Conservation (phyloP, 2,888 invertebrate species). For the Leptopilina myrica region DNA sequence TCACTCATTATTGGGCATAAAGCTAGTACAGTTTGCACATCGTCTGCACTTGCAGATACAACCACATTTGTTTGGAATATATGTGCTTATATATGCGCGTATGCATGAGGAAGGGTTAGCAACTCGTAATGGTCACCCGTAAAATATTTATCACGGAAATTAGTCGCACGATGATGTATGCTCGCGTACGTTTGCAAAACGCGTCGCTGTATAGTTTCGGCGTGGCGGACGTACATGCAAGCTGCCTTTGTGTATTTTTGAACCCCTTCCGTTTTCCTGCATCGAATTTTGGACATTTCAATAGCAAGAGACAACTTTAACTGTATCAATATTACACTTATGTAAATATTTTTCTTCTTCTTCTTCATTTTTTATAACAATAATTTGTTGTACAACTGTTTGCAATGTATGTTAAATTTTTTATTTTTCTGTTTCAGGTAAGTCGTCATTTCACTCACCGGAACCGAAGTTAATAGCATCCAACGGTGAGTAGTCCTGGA, state of each 20-base stretch:
- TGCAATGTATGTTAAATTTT: not conserved
- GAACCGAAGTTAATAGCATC: conserved; percentile 35
- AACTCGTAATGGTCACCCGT: conserved; percentile 69
- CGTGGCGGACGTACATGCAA: conserved; percentile 36
- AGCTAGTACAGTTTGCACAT: conserved; percentile 34
- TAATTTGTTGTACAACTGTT: not conserved
- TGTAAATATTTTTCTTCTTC: not conserved
- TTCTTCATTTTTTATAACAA: not conserved
- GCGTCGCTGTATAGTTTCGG: conserved; percentile 25
- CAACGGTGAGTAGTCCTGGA: conserved; percentile 20
- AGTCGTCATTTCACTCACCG: conserved; percentile 37
- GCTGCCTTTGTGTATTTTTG: conserved; percentile 39
- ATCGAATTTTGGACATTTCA: conserved; percentile 12
- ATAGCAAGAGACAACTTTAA: not conserved
- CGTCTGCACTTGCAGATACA: conserved; percentile 19
- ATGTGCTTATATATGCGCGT: not conserved
- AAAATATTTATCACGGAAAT: conserved; percentile 73
- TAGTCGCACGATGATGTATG: conserved; percentile 71
- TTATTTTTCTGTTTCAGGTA: conserved; percentile 18
- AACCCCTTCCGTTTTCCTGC: conserved; percentile 14
- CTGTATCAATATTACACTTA: not conserved
- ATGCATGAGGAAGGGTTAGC: conserved; percentile 47
- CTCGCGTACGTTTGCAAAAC: conserved; percentile 47
- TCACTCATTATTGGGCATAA: conserved; percentile 18
- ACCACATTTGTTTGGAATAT: not conserved